Evolutionary conservation across 92 coral and sea anemone genomes (phyloP), one percentile per base, ranked within the genome.

Genomic region (Hydrozoanthus gracilis): DNA sequence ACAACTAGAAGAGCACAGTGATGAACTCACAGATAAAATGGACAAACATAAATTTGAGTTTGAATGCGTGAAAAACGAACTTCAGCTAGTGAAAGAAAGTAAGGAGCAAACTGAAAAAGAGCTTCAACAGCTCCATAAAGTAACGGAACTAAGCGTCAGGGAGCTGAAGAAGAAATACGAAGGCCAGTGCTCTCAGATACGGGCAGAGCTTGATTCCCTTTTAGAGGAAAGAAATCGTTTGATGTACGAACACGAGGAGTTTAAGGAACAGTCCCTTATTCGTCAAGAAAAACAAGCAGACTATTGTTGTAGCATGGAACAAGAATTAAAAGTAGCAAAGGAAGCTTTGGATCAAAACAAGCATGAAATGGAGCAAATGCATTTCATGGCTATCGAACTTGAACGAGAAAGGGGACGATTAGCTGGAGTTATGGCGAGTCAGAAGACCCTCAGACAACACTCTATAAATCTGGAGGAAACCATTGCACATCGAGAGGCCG

Each of bases 371-470:
- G 93, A 89, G 50, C 93, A 87, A 50, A 73, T 84, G 87, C 91
- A 92, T 20, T 65, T 91, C 68, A 49, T 94, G 68, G 90, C 98
- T 6, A 87, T 95, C 35, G 95, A 95, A 76, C 89, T 95, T 14
- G 98, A 95, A 71, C 82, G 95, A 73, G 94, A 92, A 35, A 95
- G 91, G 51, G 98, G 98, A 39, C 92, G 98, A 3, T 76, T 92
- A 35, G 90, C 95, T 1, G 98, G 98, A 27, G 83, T 95, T 46
- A 72, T 88, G 78, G 88, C 93, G 13, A 92, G 95, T 84, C 98
- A 95, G 74, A 91, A 76, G 49, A 86, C 95, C 4, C 86, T 95
- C 46, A 72, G 98, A 71, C 90, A 91, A 13, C 98, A 95, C 75
- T 91, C 92, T 27, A 71, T 89, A 9, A 92, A 87, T n/a, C 79